Evolutionary conservation across 1,140 invertebrate genomes (phyloP).

Genomic region (Macrocentrus cingulum): DNA sequence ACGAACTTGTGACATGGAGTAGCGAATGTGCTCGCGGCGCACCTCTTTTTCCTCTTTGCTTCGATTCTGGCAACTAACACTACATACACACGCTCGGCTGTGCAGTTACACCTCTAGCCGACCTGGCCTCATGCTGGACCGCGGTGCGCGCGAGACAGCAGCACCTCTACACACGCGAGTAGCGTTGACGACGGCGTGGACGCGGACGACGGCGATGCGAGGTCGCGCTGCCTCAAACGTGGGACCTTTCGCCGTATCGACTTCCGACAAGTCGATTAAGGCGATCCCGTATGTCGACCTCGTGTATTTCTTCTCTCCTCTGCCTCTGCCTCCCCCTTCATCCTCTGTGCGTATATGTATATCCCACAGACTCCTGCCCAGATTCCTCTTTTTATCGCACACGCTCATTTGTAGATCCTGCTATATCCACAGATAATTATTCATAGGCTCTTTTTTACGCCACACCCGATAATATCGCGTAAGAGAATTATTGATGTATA

Average conservation of each 20-base stretch:
- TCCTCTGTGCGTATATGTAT: too few relatives aligned
- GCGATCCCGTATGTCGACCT: conserved; percentile 29
- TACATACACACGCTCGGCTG: background rate
- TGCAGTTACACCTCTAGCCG: too few relatives aligned
- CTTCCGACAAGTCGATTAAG: conserved; percentile 30
- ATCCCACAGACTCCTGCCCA: background rate
- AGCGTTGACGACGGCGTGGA: conserved; percentile 5
- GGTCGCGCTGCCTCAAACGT: conserved; percentile 27
- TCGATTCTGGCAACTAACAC: background rate
- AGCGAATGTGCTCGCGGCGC: conserved; percentile 18
- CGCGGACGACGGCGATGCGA: conserved; percentile 17
- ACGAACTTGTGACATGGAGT: conserved; percentile 45
- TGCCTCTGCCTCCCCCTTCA: background rate
- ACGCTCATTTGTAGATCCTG: conserved; percentile 21
- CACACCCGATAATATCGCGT: background rate
- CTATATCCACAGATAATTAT: conserved; percentile 19
- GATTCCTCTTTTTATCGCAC: conserved; percentile 18
- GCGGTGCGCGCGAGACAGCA: too few relatives aligned
- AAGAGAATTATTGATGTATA: too few relatives aligned
- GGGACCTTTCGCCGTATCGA: conserved; percentile 27
- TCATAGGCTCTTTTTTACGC: background rate
- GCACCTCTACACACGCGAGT: too few relatives aligned
- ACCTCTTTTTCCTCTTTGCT: conserved; percentile 1
- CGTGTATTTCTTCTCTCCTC: conserved; percentile 14
- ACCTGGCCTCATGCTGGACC: conserved; percentile 1